Evolutionary conservation across 2,797 vertebrate genomes (phyloP), one percentile per base, ranked within the genome.

Genomic region (Catharus ustulatus): DNA sequence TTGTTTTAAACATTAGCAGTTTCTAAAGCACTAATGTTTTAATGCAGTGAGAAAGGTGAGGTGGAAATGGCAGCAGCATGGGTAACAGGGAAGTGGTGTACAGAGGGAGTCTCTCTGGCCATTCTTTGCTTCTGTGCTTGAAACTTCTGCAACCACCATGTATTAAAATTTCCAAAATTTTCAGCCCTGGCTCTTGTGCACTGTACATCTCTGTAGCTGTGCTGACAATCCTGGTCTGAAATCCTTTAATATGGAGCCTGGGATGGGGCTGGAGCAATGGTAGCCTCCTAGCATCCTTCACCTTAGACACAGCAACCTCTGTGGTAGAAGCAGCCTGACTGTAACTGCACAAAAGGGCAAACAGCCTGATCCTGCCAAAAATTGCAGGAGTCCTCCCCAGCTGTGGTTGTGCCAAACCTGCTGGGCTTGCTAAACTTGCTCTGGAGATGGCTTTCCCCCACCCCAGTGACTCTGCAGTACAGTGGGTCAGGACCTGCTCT

Each of bases 351-450:
- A 0, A 46, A 63, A 89, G 45, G 34, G 62, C 68, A 71, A 83
- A 38, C 26, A 27, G 38, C 42, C 72, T 21, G 23, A 34, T 58
- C 73, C 74, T 87, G 43, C 74, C 51, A 45, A 73, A 62, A 58
- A 24, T 26, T 0, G 0, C 1, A 1, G 1, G 2, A 74, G 38
- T 38, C 26, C 58, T 68, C 42, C 61, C 43, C 55, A 26, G 46
- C 71, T 58, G n/a, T 27, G n/a, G 9, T 7, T 38, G 51, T 74
- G 43, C n/a, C 7, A 12, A 58, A 40, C 55, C 64, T 85, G 34
- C 80, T 20, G 19, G 58, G 58, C 55, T 29, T 13, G 52, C 32
- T 54, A 12, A 63, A 34, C 42, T 42, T 40, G 73, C 76, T 21
- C 46, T 84, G 62, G 77, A 78, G 67, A 3, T 23, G 59, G 20